Conservation (phyloP, 2,797 vertebrate species). For the Anguilla pacifica region DNA sequence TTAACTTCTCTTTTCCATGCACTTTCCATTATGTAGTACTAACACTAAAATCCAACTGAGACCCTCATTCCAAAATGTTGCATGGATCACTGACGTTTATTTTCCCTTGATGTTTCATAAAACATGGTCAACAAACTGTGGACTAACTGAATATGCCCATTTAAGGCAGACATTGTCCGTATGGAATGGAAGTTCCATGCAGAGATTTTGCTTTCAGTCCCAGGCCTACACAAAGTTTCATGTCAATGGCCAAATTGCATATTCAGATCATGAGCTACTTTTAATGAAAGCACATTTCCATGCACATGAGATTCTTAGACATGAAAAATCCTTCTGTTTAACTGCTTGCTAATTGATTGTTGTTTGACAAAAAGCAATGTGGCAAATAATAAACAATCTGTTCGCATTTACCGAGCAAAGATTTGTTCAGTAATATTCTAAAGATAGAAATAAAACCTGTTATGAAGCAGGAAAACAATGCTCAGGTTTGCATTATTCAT, state of each 20-base stretch:
- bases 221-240: neutral
- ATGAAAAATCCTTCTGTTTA: constrained; percentile 25
- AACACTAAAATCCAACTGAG: neutral
- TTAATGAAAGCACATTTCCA: constrained; percentile 19
- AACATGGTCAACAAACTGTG: neutral
- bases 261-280: neutral
- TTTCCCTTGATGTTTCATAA: neutral
- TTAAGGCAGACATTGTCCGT: neutral
- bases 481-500: constrained; percentile 1
- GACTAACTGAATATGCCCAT: neutral
- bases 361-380: constrained; percentile 19
- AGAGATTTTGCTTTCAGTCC: neutral
- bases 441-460: constrained; percentile 2
- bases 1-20: neutral
- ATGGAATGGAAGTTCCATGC: neutral
- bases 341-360: constrained; percentile 32
- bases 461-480: neutral
- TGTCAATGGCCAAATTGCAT: neutral
- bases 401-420: constrained; percentile 18
- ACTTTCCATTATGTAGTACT: neutral
- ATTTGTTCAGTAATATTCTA: constrained; percentile 22
- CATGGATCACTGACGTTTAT: neutral
- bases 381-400: constrained; percentile 33
- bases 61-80: neutral
- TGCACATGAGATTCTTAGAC: neutral